Conservation (phyloP, 2,113 vertebrate genomes). For the Bettongia penicillata region DNA sequence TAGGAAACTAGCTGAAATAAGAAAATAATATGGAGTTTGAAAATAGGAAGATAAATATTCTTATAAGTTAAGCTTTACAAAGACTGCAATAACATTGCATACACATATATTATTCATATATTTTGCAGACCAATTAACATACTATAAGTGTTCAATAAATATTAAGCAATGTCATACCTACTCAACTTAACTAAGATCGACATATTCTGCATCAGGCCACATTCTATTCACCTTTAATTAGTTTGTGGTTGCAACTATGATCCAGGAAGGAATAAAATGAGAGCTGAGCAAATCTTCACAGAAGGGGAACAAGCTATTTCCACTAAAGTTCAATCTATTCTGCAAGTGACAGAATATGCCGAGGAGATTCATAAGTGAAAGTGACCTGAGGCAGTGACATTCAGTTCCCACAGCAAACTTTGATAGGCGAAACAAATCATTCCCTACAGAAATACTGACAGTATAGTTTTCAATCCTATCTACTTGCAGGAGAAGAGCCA, state of each 20-base stretch:
- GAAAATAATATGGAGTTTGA: neutral
- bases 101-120: neutral
- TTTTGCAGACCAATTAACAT: neutral
- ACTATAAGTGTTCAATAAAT: neutral
- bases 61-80: neutral
- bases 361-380: neutral
- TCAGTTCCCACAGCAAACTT: neutral
- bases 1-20: neutral
- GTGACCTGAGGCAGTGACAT: neutral
- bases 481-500: neutral
- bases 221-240: neutral
- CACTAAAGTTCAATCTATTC: neutral
- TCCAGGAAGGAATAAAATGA: neutral
- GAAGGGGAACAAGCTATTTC: neutral
- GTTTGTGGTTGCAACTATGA: neutral
- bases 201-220: neutral
- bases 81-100: neutral
- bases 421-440: neutral
- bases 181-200: neutral
- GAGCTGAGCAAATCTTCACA: neutral
- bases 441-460: rapidly evolving
- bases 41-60: neutral
- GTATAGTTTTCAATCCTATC: neutral
- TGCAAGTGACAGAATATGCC: neutral
- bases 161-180: neutral